Evolutionary conservation across 2,888 invertebrate species (phyloP).

Genomic region (Limenitis camilla): DNA sequence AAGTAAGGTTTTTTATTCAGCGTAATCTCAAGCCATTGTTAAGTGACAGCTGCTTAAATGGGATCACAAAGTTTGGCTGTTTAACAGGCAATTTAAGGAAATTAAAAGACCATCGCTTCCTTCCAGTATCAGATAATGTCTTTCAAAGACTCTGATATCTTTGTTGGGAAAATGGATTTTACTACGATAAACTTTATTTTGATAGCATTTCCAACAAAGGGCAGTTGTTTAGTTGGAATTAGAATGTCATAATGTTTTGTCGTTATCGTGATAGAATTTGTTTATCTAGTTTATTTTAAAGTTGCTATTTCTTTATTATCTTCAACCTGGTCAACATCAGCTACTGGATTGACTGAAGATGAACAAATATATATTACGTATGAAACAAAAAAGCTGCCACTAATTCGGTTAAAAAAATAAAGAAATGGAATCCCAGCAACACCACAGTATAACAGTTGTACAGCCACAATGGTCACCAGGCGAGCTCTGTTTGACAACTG

Average conservation of each 20-base stretch:
- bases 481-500: too few species aligned
- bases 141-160: slow-evolving; percentile 1
- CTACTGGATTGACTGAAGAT: too few species aligned
- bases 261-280: neutral
- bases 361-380: too few species aligned
- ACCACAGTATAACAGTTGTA: too few species aligned
- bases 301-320: too few species aligned
- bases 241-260: neutral
- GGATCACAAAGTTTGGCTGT: slow-evolving; percentile 40
- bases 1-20: slow-evolving; percentile 40
- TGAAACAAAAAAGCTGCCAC: too few species aligned
- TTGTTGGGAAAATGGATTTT: slow-evolving; percentile 8
- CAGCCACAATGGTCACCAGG: too few species aligned
- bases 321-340: too few species aligned
- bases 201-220: neutral
- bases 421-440: too few species aligned
- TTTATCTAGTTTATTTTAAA: too few species aligned
- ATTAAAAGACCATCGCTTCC: slow-evolving; percentile 28
- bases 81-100: slow-evolving; percentile 37
- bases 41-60: slow-evolving; percentile 45
- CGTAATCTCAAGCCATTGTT: slow-evolving; percentile 42
- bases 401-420: too few species aligned
- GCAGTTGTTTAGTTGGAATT: neutral
- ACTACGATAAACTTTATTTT: slow-evolving; percentile 6
- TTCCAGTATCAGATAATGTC: slow-evolving; percentile 11